Evolutionary conservation across 2,888 invertebrate genomes (phyloP), one percentile per base, ranked within the genome.

Genomic region (Dryomyza anilis): DNA sequence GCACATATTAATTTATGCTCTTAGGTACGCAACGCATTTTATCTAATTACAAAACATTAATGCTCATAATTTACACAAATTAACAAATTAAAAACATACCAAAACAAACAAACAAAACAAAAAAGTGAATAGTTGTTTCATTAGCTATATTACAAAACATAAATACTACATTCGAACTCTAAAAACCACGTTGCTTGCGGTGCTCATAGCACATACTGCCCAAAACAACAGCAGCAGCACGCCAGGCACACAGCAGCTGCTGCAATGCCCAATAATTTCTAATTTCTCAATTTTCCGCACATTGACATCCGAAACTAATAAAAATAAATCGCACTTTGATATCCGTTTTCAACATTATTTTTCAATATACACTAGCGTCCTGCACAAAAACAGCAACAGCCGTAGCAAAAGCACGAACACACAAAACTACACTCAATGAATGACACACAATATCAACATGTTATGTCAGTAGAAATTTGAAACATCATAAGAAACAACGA

Each of bases 261-360:
- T 68, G 71, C 71, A 71, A 67, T 74, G 73, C 75, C 73, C 75
- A 74, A 76, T 76, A 76, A 75, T 76, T 76, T 76, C 75, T 76
- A 76, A 76, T 76, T 76, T 76, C 76, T 76, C 76, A 76, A 76
- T 76, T 76, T 76, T 75, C 76, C 73, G 70, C 76, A 76, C 76
- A 76, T 76, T 75, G 76, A 76, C 75, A 76, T 76, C 75, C 76
- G 75, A 74, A 75, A 75, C 72, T 76, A 76, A 76, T 76, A 76
- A 76, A 76, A 76, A 76, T 75, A 76, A 76, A 76, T 76, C 74
- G 75, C 76, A 76, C 75, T 75, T 75, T 75, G 75, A 76, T 76
- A 76, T 55, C 55, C 55, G 55, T 21, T 55, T 21, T 16, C 33
- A 23, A 33, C 19, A 30, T 55, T 55, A 55, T 55, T 55, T 53